Evolutionary conservation across 2,113 vertebrate genomes (phyloP).

Genomic region (Siniperca chuatsi): DNA sequence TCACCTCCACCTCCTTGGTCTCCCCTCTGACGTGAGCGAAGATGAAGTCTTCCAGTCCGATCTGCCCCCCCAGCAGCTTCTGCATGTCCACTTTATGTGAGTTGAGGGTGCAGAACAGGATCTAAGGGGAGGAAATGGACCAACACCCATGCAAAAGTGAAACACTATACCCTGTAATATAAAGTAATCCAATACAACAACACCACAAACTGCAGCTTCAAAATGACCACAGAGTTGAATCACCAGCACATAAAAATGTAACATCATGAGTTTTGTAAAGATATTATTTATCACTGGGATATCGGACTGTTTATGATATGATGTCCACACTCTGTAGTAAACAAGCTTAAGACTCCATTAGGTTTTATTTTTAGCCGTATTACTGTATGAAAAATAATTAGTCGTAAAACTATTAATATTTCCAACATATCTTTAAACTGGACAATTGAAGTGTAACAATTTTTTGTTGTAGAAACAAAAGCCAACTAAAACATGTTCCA

Average conservation of each 20-base stretch:
- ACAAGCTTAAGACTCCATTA: not conserved
- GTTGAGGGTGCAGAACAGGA: constrained; percentile 97
- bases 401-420: not conserved
- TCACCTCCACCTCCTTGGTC: constrained; percentile 97
- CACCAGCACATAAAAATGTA: not conserved
- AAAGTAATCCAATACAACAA: not conserved
- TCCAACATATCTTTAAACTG: too few relatives aligned
- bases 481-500: not conserved
- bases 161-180: not conserved
- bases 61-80: constrained; percentile 96
- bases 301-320: not conserved
- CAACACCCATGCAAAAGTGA: not conserved
- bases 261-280: not conserved
- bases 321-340: not conserved
- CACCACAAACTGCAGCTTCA: not conserved
- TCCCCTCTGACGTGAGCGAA: constrained; percentile 95
- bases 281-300: not conserved
- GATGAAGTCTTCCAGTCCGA: constrained; percentile 97
- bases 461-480: not conserved
- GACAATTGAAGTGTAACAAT: not conserved
- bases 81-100: constrained; percentile 99
- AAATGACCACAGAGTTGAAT: not conserved
- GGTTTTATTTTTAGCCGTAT: not conserved
- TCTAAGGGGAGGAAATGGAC: constrained; percentile 79
- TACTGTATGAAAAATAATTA: not conserved